Conservation (phyloP, 2,797 vertebrate species). For the Cyprinella venusta region DNA sequence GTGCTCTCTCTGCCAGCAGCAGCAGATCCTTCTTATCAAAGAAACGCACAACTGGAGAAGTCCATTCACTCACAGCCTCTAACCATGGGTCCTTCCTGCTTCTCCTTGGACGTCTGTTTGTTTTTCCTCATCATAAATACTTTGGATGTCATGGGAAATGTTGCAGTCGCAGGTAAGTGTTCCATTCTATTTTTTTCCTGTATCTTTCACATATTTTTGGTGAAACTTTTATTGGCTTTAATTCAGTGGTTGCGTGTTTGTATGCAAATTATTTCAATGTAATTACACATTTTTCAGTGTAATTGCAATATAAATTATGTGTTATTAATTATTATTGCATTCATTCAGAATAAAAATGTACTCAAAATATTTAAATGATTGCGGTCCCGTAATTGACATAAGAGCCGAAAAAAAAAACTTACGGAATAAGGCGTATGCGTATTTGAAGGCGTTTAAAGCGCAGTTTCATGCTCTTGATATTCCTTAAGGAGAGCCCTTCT, state of each 20-base stretch:
- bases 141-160: slow-evolving; percentile 83
- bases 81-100: slow-evolving; percentile 87
- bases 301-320: background rate
- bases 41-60: slow-evolving; percentile 70
- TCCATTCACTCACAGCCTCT: slow-evolving; percentile 76
- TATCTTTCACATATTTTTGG: slow-evolving; percentile 41
- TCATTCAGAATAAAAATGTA: background rate
- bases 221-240: slow-evolving; percentile 15
- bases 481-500: background rate
- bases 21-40: slow-evolving; percentile 73
- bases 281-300: background rate
- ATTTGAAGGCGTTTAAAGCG: slow-evolving; percentile 12
- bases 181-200: slow-evolving; percentile 47
- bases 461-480: background rate
- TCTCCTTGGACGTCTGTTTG: slow-evolving; percentile 85
- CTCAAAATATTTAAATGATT: background rate
- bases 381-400: background rate
- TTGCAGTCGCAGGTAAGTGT: slow-evolving; percentile 87
- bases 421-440: background rate
- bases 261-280: background rate
- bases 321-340: background rate
- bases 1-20: slow-evolving; percentile 70
- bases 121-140: slow-evolving; percentile 83
- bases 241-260: background rate
- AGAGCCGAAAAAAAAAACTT: background rate